phyloP scores from a whole-genome alignment of 2,888 invertebrate species.

The Drosophila merina region DNA sequence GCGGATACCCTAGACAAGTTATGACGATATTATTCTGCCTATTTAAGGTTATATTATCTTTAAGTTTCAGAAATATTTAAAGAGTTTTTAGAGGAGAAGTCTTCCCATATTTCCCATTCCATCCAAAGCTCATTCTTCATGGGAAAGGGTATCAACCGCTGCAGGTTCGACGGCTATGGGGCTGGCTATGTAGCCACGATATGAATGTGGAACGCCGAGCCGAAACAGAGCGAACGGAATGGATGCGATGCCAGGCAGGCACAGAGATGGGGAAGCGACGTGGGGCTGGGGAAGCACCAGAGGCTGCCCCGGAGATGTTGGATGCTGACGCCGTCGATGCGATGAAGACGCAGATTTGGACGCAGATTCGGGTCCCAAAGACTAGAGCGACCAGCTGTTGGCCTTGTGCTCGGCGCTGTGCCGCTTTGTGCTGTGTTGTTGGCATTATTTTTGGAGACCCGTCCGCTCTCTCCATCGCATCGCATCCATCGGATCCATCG shows the following conservation, averaged over 20 bases:
- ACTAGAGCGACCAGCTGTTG: constrained; percentile 50
- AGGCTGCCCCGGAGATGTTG: constrained; percentile 31
- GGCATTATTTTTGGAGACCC: constrained; percentile 45
- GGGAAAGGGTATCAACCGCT: constrained; percentile 22
- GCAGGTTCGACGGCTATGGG: constrained; percentile 27
- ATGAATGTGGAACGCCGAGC: constrained; percentile 32
- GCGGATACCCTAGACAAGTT: constrained; percentile 6
- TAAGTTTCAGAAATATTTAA: no score
- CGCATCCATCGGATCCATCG: constrained; percentile 6
- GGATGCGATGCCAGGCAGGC: constrained; percentile 31
- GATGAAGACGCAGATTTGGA: constrained; percentile 41
- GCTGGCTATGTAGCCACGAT: constrained; percentile 35
- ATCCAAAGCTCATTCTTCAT: no score
- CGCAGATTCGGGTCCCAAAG: constrained; percentile 34
- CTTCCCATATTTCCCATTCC: no score
- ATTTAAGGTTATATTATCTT: no score
- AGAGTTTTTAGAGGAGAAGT: no score
- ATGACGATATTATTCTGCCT: neutral
- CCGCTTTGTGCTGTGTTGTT: constrained; percentile 24
- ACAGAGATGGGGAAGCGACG: neutral
- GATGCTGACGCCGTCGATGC: constrained; percentile 31
- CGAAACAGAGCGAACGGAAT: constrained; percentile 41
- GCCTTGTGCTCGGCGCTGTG: constrained; percentile 42
- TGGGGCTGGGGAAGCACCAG: constrained; percentile 6
- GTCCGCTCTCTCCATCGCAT: constrained; percentile 34